Evolutionary conservation across 2,113 vertebrate genomes (phyloP), one percentile per base, ranked within the genome.

Genomic region (Dendropsophus ebraccatus): DNA sequence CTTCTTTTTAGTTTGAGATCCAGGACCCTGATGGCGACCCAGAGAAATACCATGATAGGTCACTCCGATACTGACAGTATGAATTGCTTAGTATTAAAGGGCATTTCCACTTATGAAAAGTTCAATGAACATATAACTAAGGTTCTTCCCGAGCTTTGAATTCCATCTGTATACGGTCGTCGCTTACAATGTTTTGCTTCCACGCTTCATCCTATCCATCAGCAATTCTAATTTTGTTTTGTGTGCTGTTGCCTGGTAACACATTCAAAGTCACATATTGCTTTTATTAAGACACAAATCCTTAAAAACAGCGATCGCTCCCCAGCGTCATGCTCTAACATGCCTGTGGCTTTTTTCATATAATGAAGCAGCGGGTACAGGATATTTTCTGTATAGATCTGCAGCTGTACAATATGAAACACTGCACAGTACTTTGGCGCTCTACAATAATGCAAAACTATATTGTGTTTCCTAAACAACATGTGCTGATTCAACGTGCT

Each of bases 191-290:
- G 28, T 52, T 50, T 50, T 30, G 14, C 25, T 30, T 52, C 25
- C 21, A 41, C 23, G 11, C 32, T 58, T 37, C 23, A 17, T 45
- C 21, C 77, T 35, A n/a, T 58, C 77, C 41, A 60, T 60, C 54
- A 80, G 77, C 23, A n/a, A 25, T 80, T 62, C 35, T 80, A 80
- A 60, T 80, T 79, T 37, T 80, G 54, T 80, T 80, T 80, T 80
- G 32, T 80, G 77, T 62, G 77, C 77, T 25, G 56, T 80, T 62
- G 13, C 77, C 14, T 62, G 54, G 77, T 54, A 80, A 80, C 54
- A 32, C 21, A 45, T 56, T 17, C 11, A 7, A 54, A 45, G 56
- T 37, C 2, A 16, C 77, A 80, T 62, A 80, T 80, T 80, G 77
- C 77, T 80, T 80, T 80, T 62, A 41, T 80, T 41, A 80, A 56